A percentile compares a stretch with the other conserved stretches of the same genome.
Evolutionary conservation across 2,797 vertebrate genomes (phyloP).

Genomic region (Lacerta viridis): DNA sequence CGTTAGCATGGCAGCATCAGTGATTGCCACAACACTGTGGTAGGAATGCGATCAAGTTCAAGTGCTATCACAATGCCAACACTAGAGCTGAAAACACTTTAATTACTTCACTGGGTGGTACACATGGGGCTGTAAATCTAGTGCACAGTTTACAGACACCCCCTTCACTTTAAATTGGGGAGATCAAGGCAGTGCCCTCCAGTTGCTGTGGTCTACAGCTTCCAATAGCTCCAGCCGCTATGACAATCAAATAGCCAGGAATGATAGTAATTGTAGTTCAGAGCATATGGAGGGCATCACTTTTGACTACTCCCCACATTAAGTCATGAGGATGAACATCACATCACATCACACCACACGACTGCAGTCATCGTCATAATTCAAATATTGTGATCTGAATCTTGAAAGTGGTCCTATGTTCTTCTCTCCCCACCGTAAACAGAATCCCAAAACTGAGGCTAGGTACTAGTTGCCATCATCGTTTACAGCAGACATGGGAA

Average conservation of each 20-base stretch:
- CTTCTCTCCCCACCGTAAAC: background rate
- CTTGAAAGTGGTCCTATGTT: background rate
- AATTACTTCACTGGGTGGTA: background rate
- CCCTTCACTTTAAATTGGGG: background rate
- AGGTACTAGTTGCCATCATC: background rate
- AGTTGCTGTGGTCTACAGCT: background rate
- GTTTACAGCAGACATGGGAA: background rate
- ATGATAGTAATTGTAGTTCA: background rate
- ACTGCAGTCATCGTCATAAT: background rate
- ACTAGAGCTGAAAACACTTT: background rate
- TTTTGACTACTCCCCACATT: background rate
- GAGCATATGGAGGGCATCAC: background rate
- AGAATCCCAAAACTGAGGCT: background rate
- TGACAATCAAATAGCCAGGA: no score
- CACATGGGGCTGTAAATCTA: background rate
- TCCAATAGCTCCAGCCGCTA: background rate
- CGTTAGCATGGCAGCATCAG: background rate
- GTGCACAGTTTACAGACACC: background rate
- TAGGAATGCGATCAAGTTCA: background rate
- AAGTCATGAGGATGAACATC: background rate
- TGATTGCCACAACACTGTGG: background rate
- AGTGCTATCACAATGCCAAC: background rate
- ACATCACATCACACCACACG: background rate
- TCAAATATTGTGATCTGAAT: background rate
- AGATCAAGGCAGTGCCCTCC: background rate